Evolutionary conservation across 2,888 invertebrate genomes (phyloP), one percentile per base, ranked within the genome.

Genomic region (Lutraria lutraria): DNA sequence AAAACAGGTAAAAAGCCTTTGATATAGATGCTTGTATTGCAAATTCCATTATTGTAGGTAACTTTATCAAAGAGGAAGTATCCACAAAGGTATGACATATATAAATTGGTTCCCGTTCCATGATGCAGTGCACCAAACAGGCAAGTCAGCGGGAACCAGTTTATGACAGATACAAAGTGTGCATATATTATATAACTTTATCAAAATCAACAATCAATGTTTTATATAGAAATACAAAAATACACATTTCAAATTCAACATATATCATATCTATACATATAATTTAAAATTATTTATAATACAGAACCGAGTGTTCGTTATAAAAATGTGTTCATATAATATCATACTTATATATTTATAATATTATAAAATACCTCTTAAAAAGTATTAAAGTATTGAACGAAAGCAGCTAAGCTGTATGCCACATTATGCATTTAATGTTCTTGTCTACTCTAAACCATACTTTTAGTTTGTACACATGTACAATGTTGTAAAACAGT

Each of bases 211-310:
- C 63, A 8, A n/a, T 68, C 63, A 68, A 68, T 25, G 25, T 68
- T 13, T n/a, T 25, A 13, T 25, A 68, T 25, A 68, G 25, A 25
- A 25, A 68, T 68, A 68, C 25, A 68, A 68, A 68, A 68, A 68
- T 68, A 68, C 63, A 68, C 63, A 68, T 68, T 25, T 68, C 25
- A 68, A 68, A 68, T 68, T 68, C 63, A 68, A 68, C 63, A 68
- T 68, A 68, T 25, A 25, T 68, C 63, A 8, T 43, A 68, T 68
- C 25, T 68, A 56, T 19, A 16, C 13, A 68, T 68, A 68, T 68
- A 68, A 60, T 8, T 60, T 68, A 68, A 68, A 1, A 21, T 4
- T n/a, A n/a, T 21, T 21, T 19, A 60, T 21, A 60, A 60, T n/a
- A 68, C n/a, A 68, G 43, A 43, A 43, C 2, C 8, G 43, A 4